Evolutionary conservation across 2,797 vertebrate species (phyloP).

Genomic region (Pangasius mekongensis): DNA sequence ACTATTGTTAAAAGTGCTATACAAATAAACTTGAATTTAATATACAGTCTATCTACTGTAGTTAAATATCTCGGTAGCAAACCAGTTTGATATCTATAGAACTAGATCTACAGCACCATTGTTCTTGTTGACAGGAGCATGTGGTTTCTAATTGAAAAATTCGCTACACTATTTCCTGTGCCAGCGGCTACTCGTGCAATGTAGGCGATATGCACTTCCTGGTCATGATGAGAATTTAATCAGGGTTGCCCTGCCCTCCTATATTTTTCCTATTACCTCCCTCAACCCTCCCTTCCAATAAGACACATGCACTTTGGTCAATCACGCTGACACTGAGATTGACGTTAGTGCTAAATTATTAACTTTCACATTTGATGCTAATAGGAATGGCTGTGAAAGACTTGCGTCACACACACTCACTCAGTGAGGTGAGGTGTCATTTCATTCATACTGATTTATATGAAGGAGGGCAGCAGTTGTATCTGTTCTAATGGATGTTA

Average conservation of each 20-base stretch:
- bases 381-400: constrained; percentile 9
- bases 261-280: constrained; percentile 14
- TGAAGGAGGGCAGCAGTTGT: constrained; percentile 18
- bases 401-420: constrained; percentile 13
- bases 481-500: not conserved
- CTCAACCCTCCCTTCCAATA: constrained; percentile 2
- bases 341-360: constrained; percentile 20
- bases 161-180: not conserved
- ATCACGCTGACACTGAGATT: not conserved
- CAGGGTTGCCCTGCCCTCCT: too few relatives aligned
- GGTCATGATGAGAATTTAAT: not conserved
- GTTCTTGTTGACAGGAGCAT: not conserved
- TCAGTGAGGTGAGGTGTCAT: constrained; percentile 12
- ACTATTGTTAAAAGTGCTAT: not conserved
- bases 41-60: not conserved
- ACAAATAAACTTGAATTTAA: not conserved
- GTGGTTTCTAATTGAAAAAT: not conserved
- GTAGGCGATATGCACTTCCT: not conserved
- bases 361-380: constrained; percentile 13
- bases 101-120: not conserved
- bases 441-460: constrained; percentile 44
- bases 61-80: not conserved
- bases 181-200: not conserved
- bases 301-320: constrained; percentile 7
- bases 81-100: not conserved